A percentile compares a stretch with the other conserved stretches of the same genome.
Conservation (phyloP, 2,113 vertebrate species). For the Siniperca chuatsi region DNA sequence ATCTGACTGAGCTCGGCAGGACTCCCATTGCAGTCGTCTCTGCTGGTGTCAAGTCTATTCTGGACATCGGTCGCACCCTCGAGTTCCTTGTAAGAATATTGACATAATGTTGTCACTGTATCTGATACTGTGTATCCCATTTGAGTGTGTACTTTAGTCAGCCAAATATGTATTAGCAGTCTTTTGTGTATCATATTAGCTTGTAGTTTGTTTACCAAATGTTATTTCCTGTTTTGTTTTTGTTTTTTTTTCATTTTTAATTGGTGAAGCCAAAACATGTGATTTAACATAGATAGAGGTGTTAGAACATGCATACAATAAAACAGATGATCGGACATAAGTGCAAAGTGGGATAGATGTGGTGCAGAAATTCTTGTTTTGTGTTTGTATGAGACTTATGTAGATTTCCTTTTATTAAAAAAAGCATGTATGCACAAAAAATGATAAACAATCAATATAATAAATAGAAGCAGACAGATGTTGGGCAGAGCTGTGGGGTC, state of each 20-base stretch:
- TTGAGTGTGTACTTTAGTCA: background rate
- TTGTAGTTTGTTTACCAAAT: background rate
- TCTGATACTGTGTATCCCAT: background rate
- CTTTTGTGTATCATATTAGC: background rate
- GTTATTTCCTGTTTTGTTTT: background rate
- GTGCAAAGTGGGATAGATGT: background rate
- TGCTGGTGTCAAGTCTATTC: slow-evolving; percentile 92
- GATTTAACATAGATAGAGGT: too few relatives aligned
- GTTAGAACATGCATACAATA: background rate
- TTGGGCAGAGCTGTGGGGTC: background rate
- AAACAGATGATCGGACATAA: too few relatives aligned
- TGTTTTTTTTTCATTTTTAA: background rate
- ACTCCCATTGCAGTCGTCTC: slow-evolving; percentile 91
- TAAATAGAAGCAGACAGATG: background rate
- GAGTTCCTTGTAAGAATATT: slow-evolving; percentile 88
- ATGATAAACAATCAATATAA: background rate
- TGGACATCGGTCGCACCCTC: slow-evolving; percentile 92
- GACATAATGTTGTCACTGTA: background rate
- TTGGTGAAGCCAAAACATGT: background rate
- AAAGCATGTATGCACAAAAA: too few relatives aligned
- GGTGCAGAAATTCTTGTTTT: background rate
- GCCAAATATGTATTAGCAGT: background rate
- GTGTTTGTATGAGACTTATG: background rate
- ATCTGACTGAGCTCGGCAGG: slow-evolving; percentile 91
- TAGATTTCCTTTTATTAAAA: background rate